Evolutionary conservation across 2,797 vertebrate species (phyloP).

Genomic region (Protosalanx chinensis): DNA sequence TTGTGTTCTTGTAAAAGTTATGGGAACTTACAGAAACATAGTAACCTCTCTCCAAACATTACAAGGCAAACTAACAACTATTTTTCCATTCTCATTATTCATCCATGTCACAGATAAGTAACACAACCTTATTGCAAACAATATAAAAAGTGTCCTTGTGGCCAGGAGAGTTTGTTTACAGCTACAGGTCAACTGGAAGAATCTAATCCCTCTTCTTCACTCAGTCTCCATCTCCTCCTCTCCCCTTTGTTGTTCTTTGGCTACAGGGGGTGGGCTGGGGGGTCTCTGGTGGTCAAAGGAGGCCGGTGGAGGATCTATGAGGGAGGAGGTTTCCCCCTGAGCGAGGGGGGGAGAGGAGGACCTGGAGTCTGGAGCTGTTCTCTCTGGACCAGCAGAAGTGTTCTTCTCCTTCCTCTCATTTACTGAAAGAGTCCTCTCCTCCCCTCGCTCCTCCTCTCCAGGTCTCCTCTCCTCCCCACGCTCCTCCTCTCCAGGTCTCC

Average conservation of each 20-base stretch:
- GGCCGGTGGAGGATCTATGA: background rate
- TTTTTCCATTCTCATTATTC: constrained; percentile 6
- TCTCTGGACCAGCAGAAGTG: background rate
- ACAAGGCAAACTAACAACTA: background rate
- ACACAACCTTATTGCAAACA: constrained; percentile 30
- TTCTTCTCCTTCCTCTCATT: constrained; percentile 20
- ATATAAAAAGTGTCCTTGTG: constrained; percentile 35
- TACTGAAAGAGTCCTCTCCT: constrained; percentile 5
- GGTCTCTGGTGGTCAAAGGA: background rate
- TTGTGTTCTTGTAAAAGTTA: constrained; percentile 41
- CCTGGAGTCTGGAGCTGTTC: background rate
- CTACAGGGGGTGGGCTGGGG: background rate
- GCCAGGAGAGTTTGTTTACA: constrained; percentile 22
- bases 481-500: background rate
- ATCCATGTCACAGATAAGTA: constrained; percentile 4
- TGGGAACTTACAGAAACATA: constrained; percentile 33
- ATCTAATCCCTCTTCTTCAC: constrained; percentile 39
- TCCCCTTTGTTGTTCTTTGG: background rate
- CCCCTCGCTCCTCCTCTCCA: constrained; percentile 11
- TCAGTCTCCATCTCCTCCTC: background rate
- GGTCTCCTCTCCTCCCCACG: no score
- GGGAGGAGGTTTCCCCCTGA: background rate
- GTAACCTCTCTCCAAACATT: constrained; percentile 25
- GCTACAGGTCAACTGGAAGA: constrained; percentile 54
- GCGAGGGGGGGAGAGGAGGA: no score